Base-by-base conservation (phyloP, 2,113 vertebrate genomes). In the Tiliqua scincoides region DNA sequence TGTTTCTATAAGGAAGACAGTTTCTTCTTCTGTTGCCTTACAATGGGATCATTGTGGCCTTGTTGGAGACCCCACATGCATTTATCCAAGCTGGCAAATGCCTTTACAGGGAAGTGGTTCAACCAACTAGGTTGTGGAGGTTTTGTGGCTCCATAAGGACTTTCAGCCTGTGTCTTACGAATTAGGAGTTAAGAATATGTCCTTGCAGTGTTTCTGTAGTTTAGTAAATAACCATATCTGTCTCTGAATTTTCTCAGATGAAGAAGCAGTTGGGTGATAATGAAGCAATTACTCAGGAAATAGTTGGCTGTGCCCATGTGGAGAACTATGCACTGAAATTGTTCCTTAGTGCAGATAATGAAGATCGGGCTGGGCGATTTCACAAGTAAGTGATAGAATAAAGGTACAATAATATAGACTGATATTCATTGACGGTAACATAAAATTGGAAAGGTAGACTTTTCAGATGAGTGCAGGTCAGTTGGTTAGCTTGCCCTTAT, bases 271-370 rank as follows among this genome's bases (percentile, higher is more conserved):
- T 99, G 93, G 94, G 93, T 43, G 98, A 98, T 90, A 97, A 98
- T 89, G 99, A 99, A 91, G 98, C 98, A 93, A 96, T 99, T 95
- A 97, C 93, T 87, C 98, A 99, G 95, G 99, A 99, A 96, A 97
- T 99, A 78, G 99, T 99, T 63, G 99, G 99, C 14, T 98, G 97
- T 90, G 98, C 98, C 92, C 98, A 99, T 94, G 97, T 99, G 32
- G 99, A 99, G 92, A 99, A 98, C 96, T 99, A 99, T 82, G 99
- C 99, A 92, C 95, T 99, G 93, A 99, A 99, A 95, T 97, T 99
- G 97, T 99, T 99, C 96, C 96, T 99, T 4, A 99, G 99, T 80
- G 98, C 99, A 52, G 99, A 99, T 94, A 99, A 98, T 80, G 99
- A 99, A 96, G 99, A 99, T 92, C 95, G 99, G 89, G 95, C 97